phyloP scores from a whole-genome alignment of 1,140 invertebrate species.

The Aphis gossypii region DNA sequence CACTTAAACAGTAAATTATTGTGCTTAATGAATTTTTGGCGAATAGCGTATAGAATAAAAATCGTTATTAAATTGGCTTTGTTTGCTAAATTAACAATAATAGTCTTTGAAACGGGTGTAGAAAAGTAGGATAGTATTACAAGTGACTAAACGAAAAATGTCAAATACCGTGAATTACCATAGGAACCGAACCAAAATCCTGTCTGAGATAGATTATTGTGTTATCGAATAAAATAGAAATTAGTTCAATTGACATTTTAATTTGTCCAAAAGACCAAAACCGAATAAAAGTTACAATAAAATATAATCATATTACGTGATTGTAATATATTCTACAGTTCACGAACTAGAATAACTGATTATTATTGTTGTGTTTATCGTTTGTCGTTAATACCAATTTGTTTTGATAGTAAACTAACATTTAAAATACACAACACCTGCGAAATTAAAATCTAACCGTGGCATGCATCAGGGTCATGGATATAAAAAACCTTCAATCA shows the following conservation, averaged over 20 bases:
- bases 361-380: background rate
- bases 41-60: background rate
- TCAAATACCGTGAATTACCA: background rate
- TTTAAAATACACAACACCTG: background rate
- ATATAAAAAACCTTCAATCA: background rate
- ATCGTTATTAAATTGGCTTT: background rate
- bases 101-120: background rate
- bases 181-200: background rate
- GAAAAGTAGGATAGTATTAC: background rate
- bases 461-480: background rate
- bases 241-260: background rate
- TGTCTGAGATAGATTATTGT: background rate
- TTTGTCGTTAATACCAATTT: background rate
- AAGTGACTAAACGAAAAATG: background rate
- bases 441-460: background rate
- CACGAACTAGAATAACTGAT: background rate
- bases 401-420: background rate
- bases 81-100: background rate
- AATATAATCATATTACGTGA: background rate
- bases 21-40: background rate
- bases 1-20: background rate
- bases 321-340: background rate
- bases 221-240: background rate
- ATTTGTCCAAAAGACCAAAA: background rate
- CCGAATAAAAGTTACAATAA: background rate